These are phyloP conservation scores for Etheostoma nigrum DNA, from an alignment of 2,797 vertebrate genomes.

Conservation along the genomic window DNA sequence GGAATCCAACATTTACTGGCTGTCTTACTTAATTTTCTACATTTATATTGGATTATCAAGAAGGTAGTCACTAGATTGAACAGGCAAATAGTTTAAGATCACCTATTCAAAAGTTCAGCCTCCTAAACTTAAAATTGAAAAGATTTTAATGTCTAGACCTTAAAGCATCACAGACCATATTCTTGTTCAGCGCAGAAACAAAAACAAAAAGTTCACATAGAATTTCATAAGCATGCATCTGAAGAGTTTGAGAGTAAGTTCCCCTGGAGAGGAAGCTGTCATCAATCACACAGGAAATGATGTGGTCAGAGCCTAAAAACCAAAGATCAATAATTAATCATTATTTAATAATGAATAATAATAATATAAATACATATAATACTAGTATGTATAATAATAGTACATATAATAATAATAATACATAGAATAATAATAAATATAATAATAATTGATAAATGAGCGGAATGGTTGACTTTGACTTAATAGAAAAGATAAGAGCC, in stretches of 20 bases:
- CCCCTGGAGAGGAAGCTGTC: background rate
- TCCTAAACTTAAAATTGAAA: slow-evolving; percentile 1
- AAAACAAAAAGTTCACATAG: background rate
- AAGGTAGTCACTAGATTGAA: no score
- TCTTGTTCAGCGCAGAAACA: background rate
- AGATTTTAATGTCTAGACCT: background rate
- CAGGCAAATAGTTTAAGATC: background rate
- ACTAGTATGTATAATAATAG: no score
- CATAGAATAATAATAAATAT: no score
- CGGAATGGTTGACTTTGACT: background rate
- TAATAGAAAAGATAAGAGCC: background rate
- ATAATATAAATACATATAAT: no score
- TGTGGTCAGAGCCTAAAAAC: background rate
- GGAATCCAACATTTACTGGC: background rate
- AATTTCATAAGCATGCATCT: slow-evolving; percentile 8
- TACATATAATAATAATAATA: no score
- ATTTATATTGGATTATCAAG: background rate
- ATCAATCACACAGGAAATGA: background rate
- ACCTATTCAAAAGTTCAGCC: background rate
- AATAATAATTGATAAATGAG: no score
- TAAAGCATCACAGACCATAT: background rate
- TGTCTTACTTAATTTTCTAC: background rate
- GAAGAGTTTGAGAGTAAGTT: background rate
- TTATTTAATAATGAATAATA: background rate
- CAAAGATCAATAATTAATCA: background rate